Conservation (phyloP, 2,888 invertebrate genomes). For the Temnothorax unifasciatus region DNA sequence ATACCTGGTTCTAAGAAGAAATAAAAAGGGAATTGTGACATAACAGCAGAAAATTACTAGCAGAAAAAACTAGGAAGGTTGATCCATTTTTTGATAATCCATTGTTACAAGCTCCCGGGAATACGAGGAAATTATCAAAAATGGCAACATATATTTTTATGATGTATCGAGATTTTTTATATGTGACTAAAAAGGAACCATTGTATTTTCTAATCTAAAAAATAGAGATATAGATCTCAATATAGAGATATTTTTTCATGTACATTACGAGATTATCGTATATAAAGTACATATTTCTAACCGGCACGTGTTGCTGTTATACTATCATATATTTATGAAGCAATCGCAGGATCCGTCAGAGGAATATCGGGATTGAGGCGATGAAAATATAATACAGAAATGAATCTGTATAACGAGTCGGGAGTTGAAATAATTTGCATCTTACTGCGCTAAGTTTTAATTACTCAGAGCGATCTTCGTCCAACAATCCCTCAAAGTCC, state of each 20-base stretch:
- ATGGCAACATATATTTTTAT: neutral
- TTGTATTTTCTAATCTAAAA: neutral
- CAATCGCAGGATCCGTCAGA: neutral
- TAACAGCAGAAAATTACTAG: neutral
- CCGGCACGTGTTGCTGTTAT: neutral
- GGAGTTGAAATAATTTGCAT: conserved; percentile 59
- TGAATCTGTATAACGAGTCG: conserved; percentile 51
- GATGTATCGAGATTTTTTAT: neutral
- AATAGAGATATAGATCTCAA: neutral
- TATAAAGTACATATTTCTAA: neutral
- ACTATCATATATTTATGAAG: conserved; percentile 3
- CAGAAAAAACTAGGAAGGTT: neutral
- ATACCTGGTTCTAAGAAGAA: neutral
- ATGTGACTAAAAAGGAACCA: neutral
- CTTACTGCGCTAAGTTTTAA: conserved; percentile 58
- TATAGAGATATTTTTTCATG: neutral
- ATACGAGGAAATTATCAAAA: neutral
- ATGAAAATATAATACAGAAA: conserved; percentile 27
- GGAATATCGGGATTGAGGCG: neutral
- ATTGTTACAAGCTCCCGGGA: neutral
- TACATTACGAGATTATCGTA: no score
- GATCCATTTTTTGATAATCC: neutral
- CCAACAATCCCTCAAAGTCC: conserved; percentile 56
- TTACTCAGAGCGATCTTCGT: conserved; percentile 51
- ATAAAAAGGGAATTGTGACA: neutral